These are phyloP conservation scores for Pangasius mekongensis DNA, from an alignment of 2,797 vertebrate species.

Conservation along the genomic window DNA sequence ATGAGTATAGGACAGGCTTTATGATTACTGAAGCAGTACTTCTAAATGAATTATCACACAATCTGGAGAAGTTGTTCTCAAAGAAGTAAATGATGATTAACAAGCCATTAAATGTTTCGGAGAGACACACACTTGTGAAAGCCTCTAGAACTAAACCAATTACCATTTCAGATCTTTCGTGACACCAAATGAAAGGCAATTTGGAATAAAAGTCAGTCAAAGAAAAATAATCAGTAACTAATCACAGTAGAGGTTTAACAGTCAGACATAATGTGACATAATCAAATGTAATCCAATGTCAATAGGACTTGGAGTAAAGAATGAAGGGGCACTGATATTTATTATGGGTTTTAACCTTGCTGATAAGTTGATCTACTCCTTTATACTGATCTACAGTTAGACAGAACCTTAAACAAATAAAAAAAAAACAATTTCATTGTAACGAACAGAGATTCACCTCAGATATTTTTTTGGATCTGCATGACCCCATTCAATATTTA, in stretches of 20 bases:
- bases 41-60: slow-evolving; percentile 31
- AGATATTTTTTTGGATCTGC: neutral
- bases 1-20: neutral
- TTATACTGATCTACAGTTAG: slow-evolving; percentile 11
- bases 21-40: neutral
- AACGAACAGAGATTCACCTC: neutral
- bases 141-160: slow-evolving; percentile 24
- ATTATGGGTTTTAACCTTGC: neutral
- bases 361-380: neutral
- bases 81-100: slow-evolving; percentile 39
- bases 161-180: slow-evolving; percentile 19
- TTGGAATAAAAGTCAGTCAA: slow-evolving; percentile 38
- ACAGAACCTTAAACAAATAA: neutral
- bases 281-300: neutral
- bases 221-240: slow-evolving; percentile 13
- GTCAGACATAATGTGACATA: neutral
- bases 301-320: neutral
- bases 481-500: neutral
- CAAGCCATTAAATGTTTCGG: slow-evolving; percentile 33
- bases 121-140: slow-evolving; percentile 31
- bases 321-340: neutral
- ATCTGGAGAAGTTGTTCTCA: slow-evolving; percentile 41
- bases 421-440: neutral
- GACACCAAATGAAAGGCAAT: slow-evolving; percentile 38
- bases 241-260: slow-evolving; percentile 12